Base-by-base conservation (phyloP, 2,113 vertebrate genomes). In the Ailurus styani region DNA sequence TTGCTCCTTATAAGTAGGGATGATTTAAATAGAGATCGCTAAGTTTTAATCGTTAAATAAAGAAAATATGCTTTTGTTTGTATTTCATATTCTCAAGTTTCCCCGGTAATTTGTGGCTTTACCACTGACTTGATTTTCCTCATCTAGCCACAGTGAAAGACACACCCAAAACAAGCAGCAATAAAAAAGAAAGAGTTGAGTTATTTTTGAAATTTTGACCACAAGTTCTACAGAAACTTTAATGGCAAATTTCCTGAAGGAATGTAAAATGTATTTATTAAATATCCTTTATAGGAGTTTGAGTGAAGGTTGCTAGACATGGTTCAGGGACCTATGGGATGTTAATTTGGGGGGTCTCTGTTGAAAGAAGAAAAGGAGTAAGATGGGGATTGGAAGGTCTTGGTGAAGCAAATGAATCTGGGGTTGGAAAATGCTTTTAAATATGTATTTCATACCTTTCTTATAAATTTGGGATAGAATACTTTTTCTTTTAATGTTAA, bases 41-140 rank as follows among this genome's bases (percentile, higher is more conserved):
- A 93, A 79, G 55, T 91, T 91, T 89, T 94, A 89, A 91, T 79
- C 21, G 92, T 84, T 87, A 93, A 95, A 20, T 5, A 54, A 95
- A 91, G 21, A 77, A 96, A 96, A 93, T 62, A 87, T 66, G 34
- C 55, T 87, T 79, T 57, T 86, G 40, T n/a, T 96, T 17, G 2
- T 66, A 84, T 84, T 88, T 68, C 45, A 20, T 72, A 29, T 17
- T 72, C 78, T 93, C 20, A 50, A 42, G 82, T 95, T 93, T 95
- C 11, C 66, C 29, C 23, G 14, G 40, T 52, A 54, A 82, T 81
- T 86, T 91, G 64, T 68, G 73, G 90, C 75, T 93, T 97, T 91
- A n/a, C 2, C n/a, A 89, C 25, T 82, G 21, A 89, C 45, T 83
- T 95, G 60, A 79, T 95, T 97, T 90, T 82, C 84, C 1, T 77